Evolutionary conservation across 2,797 vertebrate genomes (phyloP), one percentile per base, ranked within the genome.

Genomic region (Halcyon chelicuti): DNA sequence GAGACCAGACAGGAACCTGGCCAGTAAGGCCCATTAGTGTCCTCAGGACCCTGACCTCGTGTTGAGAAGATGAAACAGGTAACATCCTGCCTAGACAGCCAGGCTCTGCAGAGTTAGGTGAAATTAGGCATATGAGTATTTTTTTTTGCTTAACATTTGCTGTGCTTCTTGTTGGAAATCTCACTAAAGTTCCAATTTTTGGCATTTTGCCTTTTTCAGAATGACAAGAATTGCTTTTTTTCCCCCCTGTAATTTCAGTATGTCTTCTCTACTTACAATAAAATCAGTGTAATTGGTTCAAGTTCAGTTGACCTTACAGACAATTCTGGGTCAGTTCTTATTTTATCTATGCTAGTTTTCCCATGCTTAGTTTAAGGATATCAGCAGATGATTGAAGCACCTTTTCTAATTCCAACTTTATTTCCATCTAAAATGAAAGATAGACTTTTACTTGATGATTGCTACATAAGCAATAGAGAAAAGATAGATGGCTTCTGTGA

Each of bases 401-500:
- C 23, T 74, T 88, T 89, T 68, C 51, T 96, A 91, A 94, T 93
- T 86, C 67, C 40, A 93, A n/a, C 44, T 94, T 90, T 47, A 72
- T 91, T 94, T 91, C 54, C 73, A 84, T 70, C 76, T 78, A 49
- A 92, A 94, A 67, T 76, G 90, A 91, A 94, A 94, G 93, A 93
- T 58, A 88, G 70, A 29, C 35, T 78, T n/a, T 81, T 86, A 82
- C 37, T 65, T 60, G 35, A 25, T 75, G 72, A 89, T 88, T 83
- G 78, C 23, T 33, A 94, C 84, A 94, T 54, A 86, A 94, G 68
- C 35, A 88, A 49, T 68, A 92, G 74, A 85, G 85, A 80, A 85
- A 95, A 94, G 93, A 94, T 72, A 88, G 66, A 94, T 93, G 62
- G 31, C 62, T 95, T 90, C 60, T 84, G 55, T 75, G 20, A 46